phyloP scores from a whole-genome alignment of 2,797 vertebrate genomes.

The Manis javanica region DNA sequence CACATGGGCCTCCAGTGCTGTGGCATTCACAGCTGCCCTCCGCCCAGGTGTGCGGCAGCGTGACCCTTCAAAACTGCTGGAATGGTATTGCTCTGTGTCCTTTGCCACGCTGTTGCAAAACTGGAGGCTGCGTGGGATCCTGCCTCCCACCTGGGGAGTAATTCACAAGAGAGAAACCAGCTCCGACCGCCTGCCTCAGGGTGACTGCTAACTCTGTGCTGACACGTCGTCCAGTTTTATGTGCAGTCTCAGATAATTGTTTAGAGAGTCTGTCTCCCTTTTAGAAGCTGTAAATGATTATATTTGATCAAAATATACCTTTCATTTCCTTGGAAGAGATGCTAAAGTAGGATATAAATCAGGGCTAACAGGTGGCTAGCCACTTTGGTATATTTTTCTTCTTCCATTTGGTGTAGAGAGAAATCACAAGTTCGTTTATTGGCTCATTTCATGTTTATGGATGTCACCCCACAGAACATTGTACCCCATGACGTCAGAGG shows the following conservation, averaged over 20 bases:
- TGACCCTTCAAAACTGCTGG: not conserved
- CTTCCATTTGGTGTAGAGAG: slow-evolving; percentile 44
- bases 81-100: not conserved
- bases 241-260: not conserved
- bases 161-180: not conserved
- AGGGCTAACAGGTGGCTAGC: slow-evolving; percentile 24
- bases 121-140: not conserved
- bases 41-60: fast-evolving
- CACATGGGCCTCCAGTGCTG: not conserved
- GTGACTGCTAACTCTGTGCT: not conserved
- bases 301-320: slow-evolving; percentile 48
- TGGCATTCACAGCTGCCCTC: fast-evolving
- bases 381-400: slow-evolving; percentile 25
- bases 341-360: slow-evolving; percentile 49
- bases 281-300: not conserved
- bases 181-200: fast-evolving
- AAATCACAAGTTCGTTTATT: not conserved
- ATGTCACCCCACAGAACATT: not conserved
- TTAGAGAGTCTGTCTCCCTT: not conserved
- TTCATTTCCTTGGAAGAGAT: slow-evolving; percentile 55
- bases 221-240: not conserved
- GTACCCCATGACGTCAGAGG: not conserved
- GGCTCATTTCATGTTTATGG: not conserved
- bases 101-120: not conserved
- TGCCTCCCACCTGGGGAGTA: not conserved